Evolutionary conservation across 2,888 invertebrate species (phyloP), one percentile per base, ranked within the genome.

Genomic region (Lamproptera curius): DNA sequence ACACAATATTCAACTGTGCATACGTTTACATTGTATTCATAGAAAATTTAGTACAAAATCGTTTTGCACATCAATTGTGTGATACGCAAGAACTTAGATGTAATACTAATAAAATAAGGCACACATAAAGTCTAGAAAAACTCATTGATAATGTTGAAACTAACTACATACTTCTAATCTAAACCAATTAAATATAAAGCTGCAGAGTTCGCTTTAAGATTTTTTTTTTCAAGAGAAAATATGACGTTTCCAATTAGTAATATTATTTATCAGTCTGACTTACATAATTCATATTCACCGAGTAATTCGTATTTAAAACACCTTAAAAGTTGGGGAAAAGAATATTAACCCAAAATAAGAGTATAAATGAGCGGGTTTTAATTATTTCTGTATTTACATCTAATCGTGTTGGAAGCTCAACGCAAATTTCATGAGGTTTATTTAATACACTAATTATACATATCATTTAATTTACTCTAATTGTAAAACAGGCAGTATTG

Each of bases 351-450:
- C 2, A n/a, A n/a, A n/a, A n/a, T n/a, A n/a, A n/a, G n/a, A n/a
- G n/a, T n/a, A n/a, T n/a, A n/a, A 11, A 31, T 39, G 48, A 55
- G 54, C 57, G 48, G 31, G 38, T 49, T 43, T 43, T 54, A 52
- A 51, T 66, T 73, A 76, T 68, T 65, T 73, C 68, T 78, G 74
- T 88, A 88, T 88, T 71, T 88, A 88, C 88, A 88, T 78, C 88
- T 88, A 88, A 86, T 84, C 85, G 83, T 88, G 86, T 87, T 88
- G 88, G 88, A 88, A 88, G 88, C 88, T 88, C 88, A 88, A 88
- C 87, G 87, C 81, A 85, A 87, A 87, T 86, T 84, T 83, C 70
- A 70, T 81, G 83, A 84, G 77, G 68, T 73, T 78, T 63, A 64
- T 69, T 73, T 79, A 76, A n/a, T 72, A 66, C 76, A 78, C 66